phyloP scores from a whole-genome alignment of 2,113 vertebrate species.

The Agapornis roseicollis region DNA sequence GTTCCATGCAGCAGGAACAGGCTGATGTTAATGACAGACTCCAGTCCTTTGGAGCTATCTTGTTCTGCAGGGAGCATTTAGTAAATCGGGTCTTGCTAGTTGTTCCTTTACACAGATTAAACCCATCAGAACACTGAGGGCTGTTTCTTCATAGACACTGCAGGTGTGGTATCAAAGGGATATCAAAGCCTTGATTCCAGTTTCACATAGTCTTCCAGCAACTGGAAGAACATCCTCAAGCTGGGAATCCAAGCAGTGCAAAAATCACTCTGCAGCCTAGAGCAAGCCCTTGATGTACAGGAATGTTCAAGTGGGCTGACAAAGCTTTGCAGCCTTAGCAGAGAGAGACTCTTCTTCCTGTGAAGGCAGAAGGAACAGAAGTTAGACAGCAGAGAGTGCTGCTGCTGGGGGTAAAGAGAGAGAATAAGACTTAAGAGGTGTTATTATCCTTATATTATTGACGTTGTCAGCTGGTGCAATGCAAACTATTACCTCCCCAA shows the following conservation, averaged over 20 bases:
- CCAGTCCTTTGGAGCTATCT: background rate
- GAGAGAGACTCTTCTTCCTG: background rate
- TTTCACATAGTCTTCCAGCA: background rate
- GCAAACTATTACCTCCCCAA: conserved; percentile 4
- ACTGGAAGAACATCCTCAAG: background rate
- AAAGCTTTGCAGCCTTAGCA: background rate
- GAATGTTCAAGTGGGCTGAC: background rate
- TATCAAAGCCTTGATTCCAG: background rate
- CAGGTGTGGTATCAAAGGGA: background rate
- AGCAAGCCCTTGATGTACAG: background rate
- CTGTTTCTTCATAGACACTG: background rate
- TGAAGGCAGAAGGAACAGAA: background rate
- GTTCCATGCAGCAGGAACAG: background rate
- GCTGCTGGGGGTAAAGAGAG: background rate
- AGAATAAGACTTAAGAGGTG: background rate
- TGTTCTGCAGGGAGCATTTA: background rate
- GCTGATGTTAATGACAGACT: background rate
- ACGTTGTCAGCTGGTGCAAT: background rate
- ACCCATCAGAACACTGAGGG: rapidly evolving
- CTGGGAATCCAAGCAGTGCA: background rate
- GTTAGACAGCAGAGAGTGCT: background rate
- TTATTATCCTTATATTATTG: background rate
- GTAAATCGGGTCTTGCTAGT: background rate
- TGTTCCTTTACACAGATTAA: background rate
- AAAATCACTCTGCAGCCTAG: background rate